A percentile compares a stretch with the other conserved stretches of the same genome.
phyloP scores from a whole-genome alignment of 2,888 invertebrate species.

The Agonum fuliginosum region DNA sequence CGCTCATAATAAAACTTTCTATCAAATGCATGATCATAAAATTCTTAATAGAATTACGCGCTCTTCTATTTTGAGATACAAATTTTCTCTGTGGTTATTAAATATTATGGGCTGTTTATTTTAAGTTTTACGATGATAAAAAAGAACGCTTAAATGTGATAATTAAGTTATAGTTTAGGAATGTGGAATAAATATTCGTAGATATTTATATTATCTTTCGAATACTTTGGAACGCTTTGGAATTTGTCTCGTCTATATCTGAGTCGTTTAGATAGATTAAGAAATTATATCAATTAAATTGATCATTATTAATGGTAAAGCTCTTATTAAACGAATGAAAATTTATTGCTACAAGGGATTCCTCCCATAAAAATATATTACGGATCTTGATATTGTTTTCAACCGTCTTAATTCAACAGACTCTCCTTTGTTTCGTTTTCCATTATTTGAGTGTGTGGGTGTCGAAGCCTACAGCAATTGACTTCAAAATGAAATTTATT shows the following conservation, averaged over 20 bases:
- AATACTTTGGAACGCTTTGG: no score
- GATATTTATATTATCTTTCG: no score
- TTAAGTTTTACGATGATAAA: not conserved
- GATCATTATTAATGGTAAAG: no score
- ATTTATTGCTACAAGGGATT: not conserved
- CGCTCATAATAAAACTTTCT: not conserved
- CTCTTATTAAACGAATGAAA: not conserved
- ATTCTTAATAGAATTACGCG: not conserved
- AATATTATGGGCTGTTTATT: not conserved
- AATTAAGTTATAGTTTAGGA: not conserved
- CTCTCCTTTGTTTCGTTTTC: constrained; percentile 3
- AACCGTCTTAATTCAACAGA: not conserved
- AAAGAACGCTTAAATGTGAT: not conserved
- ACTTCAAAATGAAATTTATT: not conserved
- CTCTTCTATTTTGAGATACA: not conserved
- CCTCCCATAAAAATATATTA: constrained; percentile 1
- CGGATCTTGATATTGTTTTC: not conserved
- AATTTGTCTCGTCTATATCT: no score
- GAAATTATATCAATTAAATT: no score
- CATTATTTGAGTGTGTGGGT: constrained; percentile 7
- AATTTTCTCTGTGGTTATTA: not conserved
- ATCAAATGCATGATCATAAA: not conserved
- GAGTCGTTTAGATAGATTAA: no score
- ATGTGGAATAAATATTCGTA: no score
- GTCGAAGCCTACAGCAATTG: not conserved